These are phyloP conservation scores for Ardeotis arabs DNA, from an alignment of 2,113 vertebrate genomes.

Conservation along the genomic window DNA sequence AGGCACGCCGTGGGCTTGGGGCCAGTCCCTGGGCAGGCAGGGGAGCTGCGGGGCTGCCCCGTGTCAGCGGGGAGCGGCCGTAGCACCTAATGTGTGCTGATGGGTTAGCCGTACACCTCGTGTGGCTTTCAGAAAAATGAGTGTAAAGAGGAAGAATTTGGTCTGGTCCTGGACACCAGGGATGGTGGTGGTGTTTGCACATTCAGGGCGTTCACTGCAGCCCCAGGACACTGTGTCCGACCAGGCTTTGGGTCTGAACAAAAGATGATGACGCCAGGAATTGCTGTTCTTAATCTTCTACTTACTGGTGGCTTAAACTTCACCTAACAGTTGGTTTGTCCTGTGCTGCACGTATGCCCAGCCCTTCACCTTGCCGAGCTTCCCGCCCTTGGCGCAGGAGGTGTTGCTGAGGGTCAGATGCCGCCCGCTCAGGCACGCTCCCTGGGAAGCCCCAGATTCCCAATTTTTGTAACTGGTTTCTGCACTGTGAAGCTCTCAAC, in stretches of 20 bases:
- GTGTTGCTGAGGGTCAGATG: neutral
- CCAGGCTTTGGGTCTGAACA: neutral
- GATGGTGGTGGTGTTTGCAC: accelerated
- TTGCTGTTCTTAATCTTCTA: neutral
- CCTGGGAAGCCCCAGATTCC: neutral
- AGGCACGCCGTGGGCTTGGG: accelerated
- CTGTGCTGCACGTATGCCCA: neutral
- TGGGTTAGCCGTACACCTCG: neutral
- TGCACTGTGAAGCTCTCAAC: accelerated
- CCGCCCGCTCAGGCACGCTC: accelerated
- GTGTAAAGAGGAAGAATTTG: neutral
- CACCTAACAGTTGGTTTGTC: accelerated
- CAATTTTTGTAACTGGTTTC: neutral
- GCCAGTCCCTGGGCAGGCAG: neutral
- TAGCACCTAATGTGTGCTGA: accelerated
- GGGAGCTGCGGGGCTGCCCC: neutral
- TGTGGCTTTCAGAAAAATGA: neutral
- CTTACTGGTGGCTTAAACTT: neutral
- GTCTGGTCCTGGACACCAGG: neutral
- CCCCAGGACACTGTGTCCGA: accelerated
- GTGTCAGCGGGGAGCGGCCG: neutral
- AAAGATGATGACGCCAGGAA: neutral
- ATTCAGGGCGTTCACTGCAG: neutral
- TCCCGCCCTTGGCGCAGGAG: neutral
- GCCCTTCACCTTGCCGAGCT: accelerated